Base-by-base conservation (phyloP, 2,113 vertebrate genomes). In the Aegithalos caudatus region DNA sequence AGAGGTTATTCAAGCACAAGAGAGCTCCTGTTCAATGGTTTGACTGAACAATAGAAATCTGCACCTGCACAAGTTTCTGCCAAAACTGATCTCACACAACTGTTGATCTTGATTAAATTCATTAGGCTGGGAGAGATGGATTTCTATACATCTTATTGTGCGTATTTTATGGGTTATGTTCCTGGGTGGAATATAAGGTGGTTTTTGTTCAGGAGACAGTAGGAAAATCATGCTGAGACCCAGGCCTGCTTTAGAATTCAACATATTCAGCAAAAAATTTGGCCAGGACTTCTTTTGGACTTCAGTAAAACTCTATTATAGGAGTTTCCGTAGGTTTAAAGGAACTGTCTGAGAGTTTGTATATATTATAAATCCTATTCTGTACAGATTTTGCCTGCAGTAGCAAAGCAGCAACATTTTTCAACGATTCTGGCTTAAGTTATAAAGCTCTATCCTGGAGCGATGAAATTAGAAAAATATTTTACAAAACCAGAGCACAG, bases 41-140 rank as follows among this genome's bases (percentile, higher is more conserved):
- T 90, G 90, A 86, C 60, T 86, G 78, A 94, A 60, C 90, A 91
- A 96, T 83, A 88, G 96, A 94, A 94, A 93, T 91, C 95, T 96
- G 89, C 86, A 97, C 95, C 96, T 97, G 95, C 86, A 77, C 67
- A 42, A 38, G 33, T 81, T 93, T 88, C 94, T 97, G 96, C 93
- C 96, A 97, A 95, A 94, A 74, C 80, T 92, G 96, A 97, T 94
- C 94, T 98, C 97, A 97, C 89, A 86, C 76, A 88, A 92, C 82
- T 93, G 69, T 95, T 91, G 95, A 91, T 94, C 88, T 97, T 87
- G 90, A 95, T 94, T 96, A 92, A 92, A 86, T 73, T 94, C 82
- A 38, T 96, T 90, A 85, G 93, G 16, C 70, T 70, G 38, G 93
- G 69, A 93, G 80, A 96, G 57, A 90, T 94, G 95, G 53, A 93